Percentiles rank a stretch among this genome's conserved stretches.
Conservation (phyloP, 2,888 invertebrate genomes). For the Drepanosiphum platanoidis region DNA sequence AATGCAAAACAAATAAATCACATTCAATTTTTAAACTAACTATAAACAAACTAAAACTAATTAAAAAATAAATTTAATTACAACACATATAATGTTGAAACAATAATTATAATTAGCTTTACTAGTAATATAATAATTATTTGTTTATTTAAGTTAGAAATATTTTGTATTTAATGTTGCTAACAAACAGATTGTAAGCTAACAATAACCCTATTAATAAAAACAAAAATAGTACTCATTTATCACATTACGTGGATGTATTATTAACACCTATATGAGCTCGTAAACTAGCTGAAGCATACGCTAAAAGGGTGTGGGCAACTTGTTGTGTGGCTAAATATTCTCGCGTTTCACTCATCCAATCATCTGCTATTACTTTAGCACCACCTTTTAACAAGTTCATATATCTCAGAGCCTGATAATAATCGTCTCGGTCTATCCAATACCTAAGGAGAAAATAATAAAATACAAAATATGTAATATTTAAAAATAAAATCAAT, state of each 20-base stretch:
- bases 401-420: conserved; percentile 85
- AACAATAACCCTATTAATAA: conserved; percentile 25
- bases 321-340: conserved; percentile 91
- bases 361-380: conserved; percentile 81
- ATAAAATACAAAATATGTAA: background rate
- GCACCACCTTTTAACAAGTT: conserved; percentile 90
- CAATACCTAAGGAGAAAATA: conserved; percentile 74
- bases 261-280: conserved; percentile 29
- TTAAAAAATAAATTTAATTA: background rate
- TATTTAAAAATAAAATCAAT: too few species aligned
- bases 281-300: conserved; percentile 78
- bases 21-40: conserved; percentile 32
- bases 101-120: conserved; percentile 23
- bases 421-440: conserved; percentile 87
- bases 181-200: conserved; percentile 20
- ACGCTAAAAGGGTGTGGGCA: conserved; percentile 87
- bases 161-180: conserved; percentile 15
- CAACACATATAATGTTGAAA: background rate
- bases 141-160: conserved; percentile 18
- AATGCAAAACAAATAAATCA: conserved; percentile 12
- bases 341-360: conserved; percentile 85
- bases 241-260: conserved; percentile 1
- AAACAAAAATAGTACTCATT: conserved; percentile 16
- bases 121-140: conserved; percentile 23
- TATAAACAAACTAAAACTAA: background rate